Conservation (phyloP, 2,888 invertebrate genomes). For the Dasysyrphus albostriatus region DNA sequence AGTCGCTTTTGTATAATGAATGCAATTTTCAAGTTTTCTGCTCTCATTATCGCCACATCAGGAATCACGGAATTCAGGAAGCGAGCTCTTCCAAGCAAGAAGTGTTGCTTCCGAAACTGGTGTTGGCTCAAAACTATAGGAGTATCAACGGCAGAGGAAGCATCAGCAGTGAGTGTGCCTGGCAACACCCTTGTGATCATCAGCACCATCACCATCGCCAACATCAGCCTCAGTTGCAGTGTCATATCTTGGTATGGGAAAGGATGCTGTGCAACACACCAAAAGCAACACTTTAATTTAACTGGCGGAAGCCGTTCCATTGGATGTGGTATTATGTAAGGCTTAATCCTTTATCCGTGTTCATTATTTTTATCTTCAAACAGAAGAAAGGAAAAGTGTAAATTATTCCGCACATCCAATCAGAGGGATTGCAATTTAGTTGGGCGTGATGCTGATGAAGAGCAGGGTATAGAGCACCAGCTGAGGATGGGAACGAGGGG, state of each 20-base stretch:
- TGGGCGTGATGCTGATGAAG: slow-evolving; percentile 43
- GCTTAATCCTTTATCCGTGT: slow-evolving; percentile 78
- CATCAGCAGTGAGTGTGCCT: slow-evolving; percentile 40
- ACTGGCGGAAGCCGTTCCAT: slow-evolving; percentile 80
- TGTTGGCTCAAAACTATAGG: slow-evolving; percentile 6
- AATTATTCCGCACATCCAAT: slow-evolving; percentile 78
- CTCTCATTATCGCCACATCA: slow-evolving; percentile 79
- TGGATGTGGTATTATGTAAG: slow-evolving; percentile 78
- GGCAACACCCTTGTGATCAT: slow-evolving; percentile 56
- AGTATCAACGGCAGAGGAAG: neutral
- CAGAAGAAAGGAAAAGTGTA: slow-evolving; percentile 76
- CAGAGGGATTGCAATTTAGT: slow-evolving; percentile 83
- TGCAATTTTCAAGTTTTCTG: slow-evolving; percentile 81
- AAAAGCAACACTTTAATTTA: slow-evolving; percentile 80
- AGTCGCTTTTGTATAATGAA: slow-evolving; percentile 80
- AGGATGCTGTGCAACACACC: slow-evolving; percentile 10
- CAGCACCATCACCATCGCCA: neutral
- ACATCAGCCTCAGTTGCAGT: neutral
- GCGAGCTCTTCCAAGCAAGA: slow-evolving; percentile 61
- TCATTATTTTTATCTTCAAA: slow-evolving; percentile 81
- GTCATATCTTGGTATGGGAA: neutral
- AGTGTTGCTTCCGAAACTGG: slow-evolving; percentile 68
- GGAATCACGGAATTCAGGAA: slow-evolving; percentile 54
- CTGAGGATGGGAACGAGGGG: neutral
- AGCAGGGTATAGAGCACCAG: neutral